Conservation (phyloP, 2,113 vertebrate species). For the human (Homo sapiens) region GRCh38 chr3:433501-434000, state of each 20-base stretch:
- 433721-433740: background rate
- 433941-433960: too few species aligned
- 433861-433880: accelerated
- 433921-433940: too few species aligned
- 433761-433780: background rate
- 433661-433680: background rate
- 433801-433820: accelerated
- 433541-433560: too few species aligned
- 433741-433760: background rate
- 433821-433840: too few species aligned
- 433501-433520: background rate
- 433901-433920: too few species aligned
- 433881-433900: too few species aligned
- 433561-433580: background rate
- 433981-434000: too few species aligned
- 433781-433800: too few species aligned
- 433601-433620: background rate
- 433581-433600: background rate
- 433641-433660: background rate
- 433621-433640: background rate
- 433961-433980: too few species aligned
- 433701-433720: accelerated
- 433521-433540: background rate
- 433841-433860: accelerated
- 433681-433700: background rate